Evolutionary conservation across 1,140 invertebrate species (phyloP), one percentile per base, ranked within the genome.

Genomic region (Dolichoris vasculosae): DNA sequence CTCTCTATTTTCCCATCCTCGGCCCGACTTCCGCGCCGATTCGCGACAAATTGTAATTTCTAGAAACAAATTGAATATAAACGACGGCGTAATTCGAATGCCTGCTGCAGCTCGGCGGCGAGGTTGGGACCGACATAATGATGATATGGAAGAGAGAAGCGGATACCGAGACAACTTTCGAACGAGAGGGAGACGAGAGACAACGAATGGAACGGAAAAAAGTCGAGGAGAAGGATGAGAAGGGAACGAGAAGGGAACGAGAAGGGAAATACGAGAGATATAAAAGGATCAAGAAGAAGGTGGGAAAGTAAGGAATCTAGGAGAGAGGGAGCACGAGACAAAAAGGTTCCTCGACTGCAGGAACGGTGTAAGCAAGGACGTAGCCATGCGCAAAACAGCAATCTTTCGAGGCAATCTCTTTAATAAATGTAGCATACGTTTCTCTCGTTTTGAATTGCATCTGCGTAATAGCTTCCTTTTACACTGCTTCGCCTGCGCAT

Each of bases 1-100:
- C 63, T 84, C 64, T 64, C 83, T 79, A 84, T 84, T 84, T 77
- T 78, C 76, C 76, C 88, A 84, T 84, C 79, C 88, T 89, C 88
- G 76, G 38, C 79, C 83, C 86, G 89, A 84, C 88, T 90, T 89
- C 89, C 87, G 87, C 88, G 88, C 90, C 90, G 90, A 91, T 91
- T 90, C 88, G 85, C 89, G 90, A 91, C 89, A 91, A 91, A 91
- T 91, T 92, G 91, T 91, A 91, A 91, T 91, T 92, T 91, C 90
- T 91, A 90, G 90, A 91, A 92, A 92, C 89, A 91, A 92, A 92
- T 92, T 92, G 90, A 92, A 91, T 91, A 92, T 92, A 91, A 92
- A 91, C 89, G 91, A 82, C 87, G 88, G 86, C 90, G 90, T 91
- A 91, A 92, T 91, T 92, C 90, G 89, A 91, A 91, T 91, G 91